Evolutionary conservation across 2,888 invertebrate species (phyloP).

Genomic region (Patella depressa): DNA sequence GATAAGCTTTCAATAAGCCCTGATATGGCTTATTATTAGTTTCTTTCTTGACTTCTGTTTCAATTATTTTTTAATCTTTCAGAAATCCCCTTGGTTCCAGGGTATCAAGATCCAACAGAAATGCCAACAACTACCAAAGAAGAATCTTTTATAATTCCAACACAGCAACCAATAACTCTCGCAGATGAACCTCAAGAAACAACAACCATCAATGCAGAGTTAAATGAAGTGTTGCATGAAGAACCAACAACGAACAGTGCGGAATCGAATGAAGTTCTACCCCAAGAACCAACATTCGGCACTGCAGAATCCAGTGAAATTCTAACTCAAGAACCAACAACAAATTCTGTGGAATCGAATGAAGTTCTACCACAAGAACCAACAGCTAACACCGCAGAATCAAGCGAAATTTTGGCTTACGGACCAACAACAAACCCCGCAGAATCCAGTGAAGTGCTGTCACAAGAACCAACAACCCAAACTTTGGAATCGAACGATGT

Average conservation of each 20-base stretch:
- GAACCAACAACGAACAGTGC: neutral
- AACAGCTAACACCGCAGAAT: neutral
- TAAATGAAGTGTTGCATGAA: neutral
- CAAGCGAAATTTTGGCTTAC: neutral
- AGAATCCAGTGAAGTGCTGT: too few relatives aligned
- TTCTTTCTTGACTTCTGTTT: too few relatives aligned
- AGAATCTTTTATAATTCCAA: neutral
- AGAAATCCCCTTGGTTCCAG: too few relatives aligned
- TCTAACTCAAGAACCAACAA: too few relatives aligned
- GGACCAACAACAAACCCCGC: neutral
- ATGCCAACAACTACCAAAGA: neutral
- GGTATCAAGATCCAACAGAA: neutral
- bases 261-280: neutral
- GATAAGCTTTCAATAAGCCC: too few relatives aligned
- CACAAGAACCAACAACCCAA: too few relatives aligned
- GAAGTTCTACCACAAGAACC: neutral
- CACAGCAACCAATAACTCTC: neutral
- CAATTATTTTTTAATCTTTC: too few relatives aligned
- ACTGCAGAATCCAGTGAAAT: too few relatives aligned
- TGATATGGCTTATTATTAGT: too few relatives aligned
- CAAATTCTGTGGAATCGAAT: too few relatives aligned
- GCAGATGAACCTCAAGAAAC: too few relatives aligned
- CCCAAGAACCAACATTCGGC: neutral
- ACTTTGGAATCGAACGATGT: neutral
- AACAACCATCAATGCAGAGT: too few relatives aligned